phyloP scores from a whole-genome alignment of 1,140 invertebrate genomes.

The Akabosia matsudoensis region DNA sequence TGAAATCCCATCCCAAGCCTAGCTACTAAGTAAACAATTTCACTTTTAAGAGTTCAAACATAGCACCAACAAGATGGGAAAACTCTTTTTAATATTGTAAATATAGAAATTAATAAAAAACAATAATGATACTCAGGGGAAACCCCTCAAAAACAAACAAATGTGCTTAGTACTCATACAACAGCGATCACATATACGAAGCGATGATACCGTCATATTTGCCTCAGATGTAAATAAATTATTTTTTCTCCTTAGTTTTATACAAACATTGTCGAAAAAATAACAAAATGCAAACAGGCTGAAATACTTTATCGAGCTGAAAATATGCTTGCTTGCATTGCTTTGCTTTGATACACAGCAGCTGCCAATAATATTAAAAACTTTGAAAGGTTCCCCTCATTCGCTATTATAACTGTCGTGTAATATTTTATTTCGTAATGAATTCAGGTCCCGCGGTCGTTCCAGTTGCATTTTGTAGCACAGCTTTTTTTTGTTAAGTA shows the following conservation, averaged over 20 bases:
- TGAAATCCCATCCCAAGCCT: no score
- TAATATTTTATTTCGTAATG: background rate
- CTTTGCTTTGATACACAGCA: background rate
- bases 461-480: no score
- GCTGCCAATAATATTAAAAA: conserved; percentile 17
- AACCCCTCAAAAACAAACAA: background rate
- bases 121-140: conserved; percentile 11
- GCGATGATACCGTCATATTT: background rate
- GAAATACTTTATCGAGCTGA: conserved; percentile 22
- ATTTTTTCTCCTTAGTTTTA: background rate
- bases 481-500: conserved; percentile 2
- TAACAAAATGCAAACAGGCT: conserved; percentile 22
- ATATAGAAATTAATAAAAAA: conserved; percentile 19
- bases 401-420: background rate
- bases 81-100: no score
- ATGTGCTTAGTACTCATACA: no score
- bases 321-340: conserved; percentile 11
- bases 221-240: background rate
- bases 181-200: background rate
- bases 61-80: background rate
- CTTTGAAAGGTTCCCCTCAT: background rate
- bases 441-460: conserved; percentile 4
- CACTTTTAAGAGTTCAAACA: background rate
- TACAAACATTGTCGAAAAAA: background rate
- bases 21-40: no score